phyloP scores from a whole-genome alignment of 1,140 invertebrate species.

The Cecropterus lyciades region DNA sequence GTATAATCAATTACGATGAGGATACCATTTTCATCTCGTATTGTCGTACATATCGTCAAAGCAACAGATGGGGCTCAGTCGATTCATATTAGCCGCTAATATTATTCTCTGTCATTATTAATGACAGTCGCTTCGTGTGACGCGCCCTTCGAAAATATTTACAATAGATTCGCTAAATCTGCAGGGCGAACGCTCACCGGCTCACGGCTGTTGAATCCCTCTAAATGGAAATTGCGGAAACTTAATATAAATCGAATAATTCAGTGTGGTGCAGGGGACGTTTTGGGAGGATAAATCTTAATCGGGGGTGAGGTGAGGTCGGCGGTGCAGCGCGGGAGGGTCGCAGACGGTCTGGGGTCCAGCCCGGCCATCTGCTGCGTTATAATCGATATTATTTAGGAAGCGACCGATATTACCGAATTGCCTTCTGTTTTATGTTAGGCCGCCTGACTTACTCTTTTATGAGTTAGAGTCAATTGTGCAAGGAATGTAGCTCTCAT shows the following conservation, averaged over 20 bases:
- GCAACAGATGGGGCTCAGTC: constrained; percentile 66
- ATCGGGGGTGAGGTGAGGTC: constrained; percentile 70
- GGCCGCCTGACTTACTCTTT: not conserved
- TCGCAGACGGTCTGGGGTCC: constrained; percentile 63
- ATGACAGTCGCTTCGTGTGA: constrained; percentile 64
- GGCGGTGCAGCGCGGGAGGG: constrained; percentile 67
- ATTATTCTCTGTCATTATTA: constrained; percentile 73
- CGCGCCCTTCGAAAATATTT: constrained; percentile 74
- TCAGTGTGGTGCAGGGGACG: constrained; percentile 71
- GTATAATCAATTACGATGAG: not conserved
- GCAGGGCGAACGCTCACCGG: constrained; percentile 63
- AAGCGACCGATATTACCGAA: constrained; percentile 51
- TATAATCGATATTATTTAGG: constrained; percentile 80
- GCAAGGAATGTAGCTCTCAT: not conserved
- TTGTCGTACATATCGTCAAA: constrained; percentile 26
- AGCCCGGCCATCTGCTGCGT: constrained; percentile 74
- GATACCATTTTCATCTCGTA: not conserved
- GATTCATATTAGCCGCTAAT: constrained; percentile 62
- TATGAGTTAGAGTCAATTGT: not conserved
- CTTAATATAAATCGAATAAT: constrained; percentile 83
- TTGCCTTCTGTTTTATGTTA: constrained; percentile 17
- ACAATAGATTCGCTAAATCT: constrained; percentile 68
- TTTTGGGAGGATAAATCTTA: constrained; percentile 77
- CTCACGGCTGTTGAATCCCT: constrained; percentile 57
- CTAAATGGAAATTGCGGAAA: constrained; percentile 81